Evolutionary conservation across 2,797 vertebrate species (phyloP).

Genomic region (Buphagus erythrorhynchus): DNA sequence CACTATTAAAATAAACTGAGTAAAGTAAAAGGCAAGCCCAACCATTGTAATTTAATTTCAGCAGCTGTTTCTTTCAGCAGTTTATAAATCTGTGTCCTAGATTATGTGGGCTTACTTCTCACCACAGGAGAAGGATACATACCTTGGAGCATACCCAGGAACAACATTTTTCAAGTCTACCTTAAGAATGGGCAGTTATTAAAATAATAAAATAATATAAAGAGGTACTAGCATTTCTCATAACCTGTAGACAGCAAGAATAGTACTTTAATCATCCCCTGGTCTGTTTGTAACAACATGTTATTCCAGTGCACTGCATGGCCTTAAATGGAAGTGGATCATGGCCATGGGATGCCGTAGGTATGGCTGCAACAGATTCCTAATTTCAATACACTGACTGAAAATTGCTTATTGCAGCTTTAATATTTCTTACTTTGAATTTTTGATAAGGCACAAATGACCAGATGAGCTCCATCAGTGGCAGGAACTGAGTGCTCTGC

Average conservation of each 20-base stretch:
- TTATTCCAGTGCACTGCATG: background rate
- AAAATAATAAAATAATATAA: background rate
- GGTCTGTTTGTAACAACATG: background rate
- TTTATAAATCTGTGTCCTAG: background rate
- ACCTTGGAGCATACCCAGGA: background rate
- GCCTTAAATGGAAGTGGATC: background rate
- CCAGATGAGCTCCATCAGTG: background rate
- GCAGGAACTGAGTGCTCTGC: background rate
- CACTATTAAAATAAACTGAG: background rate
- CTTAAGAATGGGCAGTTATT: background rate
- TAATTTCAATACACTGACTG: background rate
- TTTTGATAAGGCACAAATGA: background rate
- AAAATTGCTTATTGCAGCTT: background rate
- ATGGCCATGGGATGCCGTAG: rapidly evolving
- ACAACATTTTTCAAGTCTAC: background rate
- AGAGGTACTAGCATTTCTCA: background rate
- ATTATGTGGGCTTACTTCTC: background rate
- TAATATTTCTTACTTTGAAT: background rate
- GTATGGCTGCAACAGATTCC: background rate
- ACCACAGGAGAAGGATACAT: background rate
- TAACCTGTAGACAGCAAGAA: background rate
- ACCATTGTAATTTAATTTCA: background rate
- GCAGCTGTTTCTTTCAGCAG: background rate
- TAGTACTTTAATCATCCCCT: background rate
- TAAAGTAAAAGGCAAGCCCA: background rate